Evolutionary conservation across 2,113 vertebrate genomes (phyloP), one percentile per base, ranked within the genome.

Genomic region (Phoenicopterus ruber): DNA sequence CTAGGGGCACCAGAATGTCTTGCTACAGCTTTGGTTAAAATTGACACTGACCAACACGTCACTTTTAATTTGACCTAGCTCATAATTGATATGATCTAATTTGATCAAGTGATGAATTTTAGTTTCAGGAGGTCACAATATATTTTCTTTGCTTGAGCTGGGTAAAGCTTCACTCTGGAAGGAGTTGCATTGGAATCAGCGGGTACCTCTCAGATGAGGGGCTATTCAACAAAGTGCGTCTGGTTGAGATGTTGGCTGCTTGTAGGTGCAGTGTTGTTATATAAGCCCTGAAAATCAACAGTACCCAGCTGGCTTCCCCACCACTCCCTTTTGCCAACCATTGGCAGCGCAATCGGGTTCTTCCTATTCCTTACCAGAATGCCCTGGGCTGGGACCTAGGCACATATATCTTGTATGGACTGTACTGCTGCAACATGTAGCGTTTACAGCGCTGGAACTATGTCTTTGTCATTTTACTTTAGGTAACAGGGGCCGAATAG

Each of bases 351-450:
- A 66, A 0, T 78, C 34, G 78, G 20, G 3, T 50, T 21, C 19
- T 79, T 85, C 22, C 32, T 32, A 0, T 57, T 90, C 59, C 34
- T 80, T 47, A 36, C 55, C 1, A 1, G 49, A 21, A 7, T 38
- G 18, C 38, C 31, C 54, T 58, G 54, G 42, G 12, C 44, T 63
- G 34, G 42, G 13, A 21, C 32, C 6, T 42, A 7, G 4, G 44
- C 26, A n/a, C 2, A 1, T 16, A 1, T 5, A 17, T 49, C 21
- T 67, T 31, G 7, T 19, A 17, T 0, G 0, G n/a, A 9, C 52
- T 34, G 42, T 71, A 79, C 38, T 63, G 26, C 79, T 62, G 36
- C 0, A 2, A 28, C 28, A 8, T 3, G 11, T 22, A 54, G 26
- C 44, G 28, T 76, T 76, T 86, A 49, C 71, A 47, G 44, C 36